Evolutionary conservation across 2,888 invertebrate genomes (phyloP).

Genomic region (Lepeophtheirus nordmannii): DNA sequence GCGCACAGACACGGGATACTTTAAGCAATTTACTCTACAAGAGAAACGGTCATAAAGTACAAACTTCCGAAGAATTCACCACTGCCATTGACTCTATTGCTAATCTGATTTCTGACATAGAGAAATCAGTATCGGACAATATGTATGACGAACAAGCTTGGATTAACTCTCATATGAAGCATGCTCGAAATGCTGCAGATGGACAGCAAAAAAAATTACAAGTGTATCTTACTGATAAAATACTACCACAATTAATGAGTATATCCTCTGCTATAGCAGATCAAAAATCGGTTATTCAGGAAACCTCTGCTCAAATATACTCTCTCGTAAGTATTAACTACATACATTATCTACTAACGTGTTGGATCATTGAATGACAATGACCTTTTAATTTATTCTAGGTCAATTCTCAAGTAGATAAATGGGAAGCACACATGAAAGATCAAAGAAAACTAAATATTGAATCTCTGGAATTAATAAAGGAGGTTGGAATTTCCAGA

Average conservation of each 20-base stretch:
- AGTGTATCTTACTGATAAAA: background rate
- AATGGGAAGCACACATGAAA: background rate
- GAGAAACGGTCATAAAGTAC: background rate
- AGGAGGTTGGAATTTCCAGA: background rate
- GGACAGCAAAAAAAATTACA: background rate
- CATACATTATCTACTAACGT: background rate
- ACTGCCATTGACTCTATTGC: background rate
- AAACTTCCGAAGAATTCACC: background rate
- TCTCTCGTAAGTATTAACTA: background rate
- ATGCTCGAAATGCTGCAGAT: background rate
- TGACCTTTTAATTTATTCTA: background rate
- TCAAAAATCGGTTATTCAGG: background rate
- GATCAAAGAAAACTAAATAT: background rate
- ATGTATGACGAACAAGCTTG: background rate
- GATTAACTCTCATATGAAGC: background rate
- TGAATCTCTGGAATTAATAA: background rate
- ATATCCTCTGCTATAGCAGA: background rate
- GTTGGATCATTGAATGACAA: background rate
- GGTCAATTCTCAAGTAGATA: conserved; percentile 2
- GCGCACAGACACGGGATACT: background rate
- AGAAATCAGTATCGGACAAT: background rate
- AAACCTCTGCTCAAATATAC: background rate
- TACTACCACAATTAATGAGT: background rate
- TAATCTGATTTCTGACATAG: background rate
- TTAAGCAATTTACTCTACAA: background rate